These are phyloP conservation scores for Eudasyphora cyanicolor DNA, from an alignment of 2,888 invertebrate genomes.

Conservation along the genomic window DNA sequence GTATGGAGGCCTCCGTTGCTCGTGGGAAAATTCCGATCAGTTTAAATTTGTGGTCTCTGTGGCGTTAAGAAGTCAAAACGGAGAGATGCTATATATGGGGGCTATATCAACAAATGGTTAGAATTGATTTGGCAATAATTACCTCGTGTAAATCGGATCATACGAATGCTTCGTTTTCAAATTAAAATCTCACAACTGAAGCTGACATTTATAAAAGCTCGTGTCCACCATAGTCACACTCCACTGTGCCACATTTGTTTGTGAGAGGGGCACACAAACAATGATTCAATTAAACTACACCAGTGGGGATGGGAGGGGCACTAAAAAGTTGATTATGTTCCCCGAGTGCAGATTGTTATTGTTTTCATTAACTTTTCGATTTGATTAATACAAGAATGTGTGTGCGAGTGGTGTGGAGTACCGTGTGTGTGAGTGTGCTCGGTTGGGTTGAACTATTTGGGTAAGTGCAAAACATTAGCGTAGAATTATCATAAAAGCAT, in stretches of 20 bases:
- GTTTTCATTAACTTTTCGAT: conserved; percentile 62
- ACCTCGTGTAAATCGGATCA: too few relatives aligned
- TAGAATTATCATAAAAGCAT: conserved; percentile 41
- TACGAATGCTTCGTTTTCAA: too few relatives aligned
- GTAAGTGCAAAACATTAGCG: conserved; percentile 39
- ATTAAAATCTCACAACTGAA: too few relatives aligned
- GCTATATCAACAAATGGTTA: too few relatives aligned
- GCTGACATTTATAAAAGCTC: too few relatives aligned
- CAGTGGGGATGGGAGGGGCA: conserved; percentile 17
- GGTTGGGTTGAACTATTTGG: background rate
- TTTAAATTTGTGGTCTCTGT: too few relatives aligned
- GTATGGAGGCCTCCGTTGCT: too few relatives aligned
- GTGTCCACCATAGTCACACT: background rate
- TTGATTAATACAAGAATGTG: conserved; percentile 48
- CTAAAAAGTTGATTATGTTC: conserved; percentile 14
- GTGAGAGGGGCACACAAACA: background rate
- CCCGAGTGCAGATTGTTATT: conserved; percentile 50
- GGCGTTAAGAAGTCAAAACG: too few relatives aligned
- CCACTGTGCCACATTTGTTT: background rate
- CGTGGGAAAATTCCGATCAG: too few relatives aligned
- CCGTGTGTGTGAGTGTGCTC: background rate
- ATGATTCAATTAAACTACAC: conserved; percentile 2
- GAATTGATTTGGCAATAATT: too few relatives aligned
- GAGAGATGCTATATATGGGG: too few relatives aligned
- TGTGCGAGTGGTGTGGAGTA: background rate